These are phyloP conservation scores for Thaleichthys pacificus DNA, from an alignment of 2,797 vertebrate species.

Conservation along the genomic window DNA sequence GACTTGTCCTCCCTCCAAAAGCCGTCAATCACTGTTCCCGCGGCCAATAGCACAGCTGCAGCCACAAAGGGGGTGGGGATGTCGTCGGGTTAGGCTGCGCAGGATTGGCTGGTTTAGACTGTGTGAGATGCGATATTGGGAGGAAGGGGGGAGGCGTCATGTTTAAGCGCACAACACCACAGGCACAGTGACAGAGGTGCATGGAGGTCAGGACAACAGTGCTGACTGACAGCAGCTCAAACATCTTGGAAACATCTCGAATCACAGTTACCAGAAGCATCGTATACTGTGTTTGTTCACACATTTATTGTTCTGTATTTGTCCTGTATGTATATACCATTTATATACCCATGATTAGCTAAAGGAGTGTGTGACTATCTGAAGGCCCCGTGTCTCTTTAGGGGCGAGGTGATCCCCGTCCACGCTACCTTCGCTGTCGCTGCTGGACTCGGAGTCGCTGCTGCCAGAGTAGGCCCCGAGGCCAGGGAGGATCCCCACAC, in stretches of 20 bases:
- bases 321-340: background rate
- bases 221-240: slow-evolving; percentile 51
- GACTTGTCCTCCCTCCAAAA: slow-evolving; percentile 69
- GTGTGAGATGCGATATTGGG: slow-evolving; percentile 72
- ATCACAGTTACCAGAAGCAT: slow-evolving; percentile 16
- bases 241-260: slow-evolving; percentile 57
- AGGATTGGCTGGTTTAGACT: slow-evolving; percentile 77
- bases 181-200: slow-evolving; percentile 36
- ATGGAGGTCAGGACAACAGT: background rate
- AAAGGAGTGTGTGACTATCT: slow-evolving; percentile 63
- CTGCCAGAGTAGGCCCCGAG: slow-evolving; percentile 93
- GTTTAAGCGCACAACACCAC: slow-evolving; percentile 64
- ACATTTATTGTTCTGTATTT: slow-evolving; percentile 13
- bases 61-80: slow-evolving; percentile 64
- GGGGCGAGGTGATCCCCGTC: slow-evolving; percentile 88
- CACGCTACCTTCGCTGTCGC: slow-evolving; percentile 95
- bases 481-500: slow-evolving; percentile 93
- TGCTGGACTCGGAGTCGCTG: slow-evolving; percentile 98
- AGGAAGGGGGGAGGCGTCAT: slow-evolving; percentile 63
- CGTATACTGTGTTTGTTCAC: slow-evolving; percentile 11
- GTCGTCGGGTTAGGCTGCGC: slow-evolving; percentile 72
- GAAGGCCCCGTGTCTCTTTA: slow-evolving; percentile 71
- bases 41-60: slow-evolving; percentile 73
- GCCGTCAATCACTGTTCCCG: slow-evolving; percentile 73
- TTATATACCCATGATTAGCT: background rate